Evolutionary conservation across 2,113 vertebrate genomes (phyloP).

Genomic region (Trachemys scripta): DNA sequence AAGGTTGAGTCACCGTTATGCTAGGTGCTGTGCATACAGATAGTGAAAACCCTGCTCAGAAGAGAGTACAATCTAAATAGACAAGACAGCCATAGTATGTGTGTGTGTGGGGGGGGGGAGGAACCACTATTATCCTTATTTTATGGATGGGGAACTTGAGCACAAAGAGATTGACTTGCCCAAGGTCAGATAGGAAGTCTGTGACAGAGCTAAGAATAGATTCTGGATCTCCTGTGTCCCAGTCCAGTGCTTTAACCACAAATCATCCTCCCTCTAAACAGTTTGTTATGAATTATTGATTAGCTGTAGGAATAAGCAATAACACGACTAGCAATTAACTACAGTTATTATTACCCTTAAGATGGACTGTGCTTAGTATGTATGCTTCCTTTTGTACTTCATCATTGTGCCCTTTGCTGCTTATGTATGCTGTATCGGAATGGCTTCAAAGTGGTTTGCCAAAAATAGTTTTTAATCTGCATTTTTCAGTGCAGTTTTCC

Average conservation of each 20-base stretch:
- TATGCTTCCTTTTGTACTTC: not conserved
- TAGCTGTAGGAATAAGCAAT: not conserved
- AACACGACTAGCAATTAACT: not conserved
- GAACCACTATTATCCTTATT: not conserved
- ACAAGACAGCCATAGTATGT: not conserved
- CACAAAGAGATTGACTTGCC: not conserved
- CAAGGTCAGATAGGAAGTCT: not conserved
- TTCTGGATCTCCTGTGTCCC: not conserved
- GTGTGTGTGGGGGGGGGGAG: not conserved
- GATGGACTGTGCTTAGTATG: fast-evolving
- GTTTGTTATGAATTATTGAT: not conserved
- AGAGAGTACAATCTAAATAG: not conserved
- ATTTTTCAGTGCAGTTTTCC: slow-evolving; percentile 21
- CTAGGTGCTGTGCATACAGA: not conserved
- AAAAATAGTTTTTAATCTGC: slow-evolving; percentile 16
- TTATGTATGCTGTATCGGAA: not conserved
- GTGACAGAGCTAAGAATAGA: not conserved
- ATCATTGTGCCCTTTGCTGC: not conserved
- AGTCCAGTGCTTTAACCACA: not conserved
- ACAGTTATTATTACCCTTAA: not conserved
- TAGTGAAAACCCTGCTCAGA: not conserved
- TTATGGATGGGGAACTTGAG: not conserved
- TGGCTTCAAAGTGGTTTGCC: slow-evolving; percentile 20
- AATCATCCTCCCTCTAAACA: not conserved
- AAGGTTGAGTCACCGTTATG: not conserved